phyloP scores from a whole-genome alignment of 1,140 invertebrate genomes.

The Apis laboriosa region DNA sequence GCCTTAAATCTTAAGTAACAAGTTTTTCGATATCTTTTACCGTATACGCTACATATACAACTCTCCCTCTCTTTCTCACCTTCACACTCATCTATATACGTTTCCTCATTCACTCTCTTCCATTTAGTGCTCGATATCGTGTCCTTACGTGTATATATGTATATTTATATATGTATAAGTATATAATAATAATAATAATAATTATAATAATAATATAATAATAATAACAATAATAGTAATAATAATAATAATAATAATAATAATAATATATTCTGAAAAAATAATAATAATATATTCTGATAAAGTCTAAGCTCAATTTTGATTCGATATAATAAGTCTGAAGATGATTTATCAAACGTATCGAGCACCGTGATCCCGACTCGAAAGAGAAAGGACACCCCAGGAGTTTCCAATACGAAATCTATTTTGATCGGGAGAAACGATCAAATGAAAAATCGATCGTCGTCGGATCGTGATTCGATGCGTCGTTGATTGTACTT shows the following conservation, averaged over 20 bases:
- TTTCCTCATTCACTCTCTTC: neutral
- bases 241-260: no score
- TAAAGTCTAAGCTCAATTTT: slow-evolving; percentile 14
- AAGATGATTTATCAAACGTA: neutral
- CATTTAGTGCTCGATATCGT: slow-evolving; percentile 7
- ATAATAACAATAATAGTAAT: no score
- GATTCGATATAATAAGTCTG: neutral
- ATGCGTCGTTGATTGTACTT: neutral
- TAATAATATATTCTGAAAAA: neutral
- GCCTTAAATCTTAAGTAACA: slow-evolving; percentile 50
- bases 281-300: neutral
- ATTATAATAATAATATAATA: no score
- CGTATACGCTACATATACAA: neutral
- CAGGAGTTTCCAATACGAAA: neutral
- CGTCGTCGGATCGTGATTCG: neutral
- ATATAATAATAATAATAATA: neutral
- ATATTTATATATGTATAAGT: neutral
- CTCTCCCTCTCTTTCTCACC: neutral
- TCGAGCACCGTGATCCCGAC: neutral
- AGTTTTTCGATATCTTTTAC: slow-evolving; percentile 14
- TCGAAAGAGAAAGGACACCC: slow-evolving; percentile 3
- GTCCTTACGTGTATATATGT: neutral
- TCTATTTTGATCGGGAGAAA: neutral
- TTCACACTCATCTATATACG: neutral
- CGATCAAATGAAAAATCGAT: neutral